Evolutionary conservation across 2,113 vertebrate genomes (phyloP).

Genomic region (Ursus arctos): DNA sequence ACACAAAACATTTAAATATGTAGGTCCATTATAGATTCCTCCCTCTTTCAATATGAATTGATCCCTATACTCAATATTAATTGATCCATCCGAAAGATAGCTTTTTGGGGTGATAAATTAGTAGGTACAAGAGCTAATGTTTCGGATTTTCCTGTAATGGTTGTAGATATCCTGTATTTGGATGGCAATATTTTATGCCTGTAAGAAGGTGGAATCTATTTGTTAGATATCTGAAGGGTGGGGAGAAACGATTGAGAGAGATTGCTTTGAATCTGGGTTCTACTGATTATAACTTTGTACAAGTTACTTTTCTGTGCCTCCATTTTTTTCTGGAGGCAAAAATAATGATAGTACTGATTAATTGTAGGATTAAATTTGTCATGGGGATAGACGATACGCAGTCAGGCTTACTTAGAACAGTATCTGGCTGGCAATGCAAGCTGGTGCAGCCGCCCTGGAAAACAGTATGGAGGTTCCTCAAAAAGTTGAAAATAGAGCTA

Average conservation of each 20-base stretch:
- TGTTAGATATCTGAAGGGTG: constrained; percentile 36
- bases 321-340: neutral
- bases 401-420: neutral
- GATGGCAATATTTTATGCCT: constrained; percentile 29
- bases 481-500: too few species aligned
- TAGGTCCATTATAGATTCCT: neutral
- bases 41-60: neutral
- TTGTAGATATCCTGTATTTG: constrained; percentile 4
- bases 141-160: neutral
- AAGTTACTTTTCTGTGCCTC: constrained; percentile 31
- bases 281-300: neutral
- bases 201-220: neutral
- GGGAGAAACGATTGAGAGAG: neutral
- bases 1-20: neutral
- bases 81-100: neutral
- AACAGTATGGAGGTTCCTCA: too few species aligned
- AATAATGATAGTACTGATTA: neutral
- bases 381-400: neutral
- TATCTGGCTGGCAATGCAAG: neutral
- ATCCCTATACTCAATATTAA: neutral
- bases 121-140: constrained; percentile 5
- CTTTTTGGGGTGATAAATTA: neutral
- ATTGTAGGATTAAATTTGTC: neutral
- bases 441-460: too few species aligned
- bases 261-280: constrained; percentile 27